These are phyloP conservation scores for Micrastur ruficollis DNA, from an alignment of 2,797 vertebrate species.

Conservation along the genomic window DNA sequence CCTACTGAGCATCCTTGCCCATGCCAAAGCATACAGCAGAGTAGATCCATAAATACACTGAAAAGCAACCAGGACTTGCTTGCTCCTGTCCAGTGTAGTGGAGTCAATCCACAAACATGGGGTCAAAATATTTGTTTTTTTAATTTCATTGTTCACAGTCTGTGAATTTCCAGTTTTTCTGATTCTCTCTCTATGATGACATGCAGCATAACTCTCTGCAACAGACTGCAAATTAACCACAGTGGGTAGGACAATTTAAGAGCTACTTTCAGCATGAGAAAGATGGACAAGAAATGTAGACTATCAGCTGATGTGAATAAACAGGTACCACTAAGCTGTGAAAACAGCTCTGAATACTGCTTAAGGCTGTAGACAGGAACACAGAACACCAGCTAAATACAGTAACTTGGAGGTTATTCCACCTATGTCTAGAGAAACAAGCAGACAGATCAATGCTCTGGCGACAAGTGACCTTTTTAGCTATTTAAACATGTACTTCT, in stretches of 20 bases:
- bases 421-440: not conserved
- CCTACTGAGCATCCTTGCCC: not conserved
- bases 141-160: not conserved
- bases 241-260: not conserved
- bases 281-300: not conserved
- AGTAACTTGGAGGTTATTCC: not conserved
- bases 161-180: not conserved
- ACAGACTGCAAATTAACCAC: not conserved
- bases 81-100: not conserved
- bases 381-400: not conserved
- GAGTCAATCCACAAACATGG: not conserved
- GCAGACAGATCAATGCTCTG: constrained; percentile 45
- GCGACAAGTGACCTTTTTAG: constrained; percentile 32
- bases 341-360: not conserved
- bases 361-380: not conserved
- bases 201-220: not conserved
- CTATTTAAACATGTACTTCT: not conserved
- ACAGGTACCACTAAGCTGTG: not conserved
- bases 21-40: not conserved
- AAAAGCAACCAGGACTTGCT: not conserved
- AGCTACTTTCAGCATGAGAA: not conserved
- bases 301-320: not conserved
- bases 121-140: not conserved
- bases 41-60: not conserved
- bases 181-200: not conserved